These are phyloP conservation scores for Nothobranchius furzeri DNA, from an alignment of 2,113 vertebrate species.

Conservation along the genomic window DNA sequence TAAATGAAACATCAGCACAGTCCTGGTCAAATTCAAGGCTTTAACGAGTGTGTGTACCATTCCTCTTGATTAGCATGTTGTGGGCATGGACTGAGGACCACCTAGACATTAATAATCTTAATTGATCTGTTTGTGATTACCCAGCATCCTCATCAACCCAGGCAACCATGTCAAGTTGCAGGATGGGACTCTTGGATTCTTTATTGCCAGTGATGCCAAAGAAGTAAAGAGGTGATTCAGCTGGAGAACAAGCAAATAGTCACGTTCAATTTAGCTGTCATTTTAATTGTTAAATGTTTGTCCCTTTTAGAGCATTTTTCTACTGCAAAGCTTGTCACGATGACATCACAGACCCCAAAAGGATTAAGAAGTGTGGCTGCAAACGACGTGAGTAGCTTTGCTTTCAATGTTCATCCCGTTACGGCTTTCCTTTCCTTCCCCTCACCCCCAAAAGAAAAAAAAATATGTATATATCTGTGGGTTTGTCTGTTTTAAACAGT, in stretches of 20 bases:
- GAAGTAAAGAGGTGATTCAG: constrained; percentile 95
- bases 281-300: constrained; percentile 62
- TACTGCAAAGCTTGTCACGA: constrained; percentile 99
- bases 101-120: constrained; percentile 37
- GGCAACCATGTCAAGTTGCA: constrained; percentile 99
- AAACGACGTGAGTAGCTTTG: constrained; percentile 93
- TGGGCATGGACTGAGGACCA: constrained; percentile 43
- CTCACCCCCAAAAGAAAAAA: constrained; percentile 3
- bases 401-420: constrained; percentile 3
- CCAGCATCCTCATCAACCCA: constrained; percentile 99
- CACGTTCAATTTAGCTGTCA: not conserved
- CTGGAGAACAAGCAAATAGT: not conserved
- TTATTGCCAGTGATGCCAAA: constrained; percentile 99
- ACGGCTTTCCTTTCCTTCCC: constrained; percentile 7
- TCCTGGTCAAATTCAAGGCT: constrained; percentile 29
- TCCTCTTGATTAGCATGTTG: constrained; percentile 83
- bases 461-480: not conserved
- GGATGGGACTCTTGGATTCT: constrained; percentile 99
- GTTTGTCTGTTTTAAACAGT: constrained; percentile 27
- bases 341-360: constrained; percentile 99
- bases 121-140: constrained; percentile 70
- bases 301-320: constrained; percentile 94
- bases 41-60: constrained; percentile 76
- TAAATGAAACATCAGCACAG: not conserved
- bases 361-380: constrained; percentile 99